Conservation (phyloP, 2,888 invertebrate genomes). For the Acrocyrtus sp. region DNA sequence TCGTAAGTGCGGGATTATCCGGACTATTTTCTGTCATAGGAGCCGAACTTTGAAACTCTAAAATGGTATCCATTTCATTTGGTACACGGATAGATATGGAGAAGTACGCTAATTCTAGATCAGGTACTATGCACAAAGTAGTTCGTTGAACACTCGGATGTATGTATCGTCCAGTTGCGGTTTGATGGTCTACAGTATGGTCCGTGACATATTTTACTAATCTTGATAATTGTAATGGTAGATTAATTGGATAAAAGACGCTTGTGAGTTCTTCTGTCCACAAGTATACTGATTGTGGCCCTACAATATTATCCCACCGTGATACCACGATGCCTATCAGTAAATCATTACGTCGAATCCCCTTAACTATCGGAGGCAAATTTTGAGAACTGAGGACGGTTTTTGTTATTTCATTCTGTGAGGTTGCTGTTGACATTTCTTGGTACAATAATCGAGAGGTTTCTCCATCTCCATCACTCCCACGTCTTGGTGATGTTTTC, state of each 20-base stretch:
- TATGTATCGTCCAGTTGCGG: slow-evolving; percentile 54
- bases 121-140: slow-evolving; percentile 61
- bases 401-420: neutral
- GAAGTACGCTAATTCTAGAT: slow-evolving; percentile 58
- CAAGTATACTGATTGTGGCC: slow-evolving; percentile 61
- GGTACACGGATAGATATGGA: slow-evolving; percentile 61
- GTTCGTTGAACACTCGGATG: slow-evolving; percentile 57
- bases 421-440: neutral
- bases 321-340: slow-evolving; percentile 60
- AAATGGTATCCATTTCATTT: slow-evolving; percentile 49
- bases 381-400: slow-evolving; percentile 1
- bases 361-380: slow-evolving; percentile 30
- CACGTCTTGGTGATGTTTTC: neutral
- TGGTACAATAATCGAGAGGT: too few species aligned
- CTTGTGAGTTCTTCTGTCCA: slow-evolving; percentile 63
- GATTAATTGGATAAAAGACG: slow-evolving; percentile 56
- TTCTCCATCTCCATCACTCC: neutral
- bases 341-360: slow-evolving; percentile 32
- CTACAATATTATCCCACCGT: slow-evolving; percentile 63
- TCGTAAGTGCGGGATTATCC: slow-evolving; percentile 54
- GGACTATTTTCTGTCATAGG: slow-evolving; percentile 39
- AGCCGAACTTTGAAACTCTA: slow-evolving; percentile 35
- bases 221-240: slow-evolving; percentile 46
- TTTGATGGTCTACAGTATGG: slow-evolving; percentile 62
- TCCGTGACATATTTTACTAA: slow-evolving; percentile 63